Evolutionary conservation across 1,140 invertebrate species (phyloP).

Genomic region (Eufriesea mexicana): DNA sequence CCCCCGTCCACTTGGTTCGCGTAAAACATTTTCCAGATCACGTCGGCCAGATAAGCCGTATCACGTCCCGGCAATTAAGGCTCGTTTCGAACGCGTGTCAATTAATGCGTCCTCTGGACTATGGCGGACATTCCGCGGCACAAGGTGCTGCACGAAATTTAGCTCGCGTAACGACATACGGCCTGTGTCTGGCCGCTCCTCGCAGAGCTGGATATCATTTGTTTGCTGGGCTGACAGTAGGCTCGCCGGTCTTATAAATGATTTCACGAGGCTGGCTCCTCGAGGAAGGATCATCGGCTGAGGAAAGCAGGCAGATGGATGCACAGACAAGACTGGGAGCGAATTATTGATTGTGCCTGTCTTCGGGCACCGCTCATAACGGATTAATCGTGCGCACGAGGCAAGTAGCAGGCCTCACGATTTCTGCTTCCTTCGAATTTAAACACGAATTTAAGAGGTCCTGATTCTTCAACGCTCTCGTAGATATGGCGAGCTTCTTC

Average conservation of each 20-base stretch:
- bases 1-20: not conserved
- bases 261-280: slow-evolving; percentile 8
- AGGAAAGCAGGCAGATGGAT: slow-evolving; percentile 5
- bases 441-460: too few species aligned
- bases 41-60: not conserved
- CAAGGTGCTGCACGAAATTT: not conserved
- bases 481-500: too few species aligned
- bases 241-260: slow-evolving; percentile 15
- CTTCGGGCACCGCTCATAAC: slow-evolving; percentile 33
- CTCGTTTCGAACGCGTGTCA: not conserved
- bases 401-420: too few species aligned
- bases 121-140: not conserved
- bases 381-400: slow-evolving; percentile 53
- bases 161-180: too few species aligned
- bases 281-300: slow-evolving; percentile 37
- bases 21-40: not conserved
- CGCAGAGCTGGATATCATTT: slow-evolving; percentile 3
- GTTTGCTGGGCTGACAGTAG: slow-evolving; percentile 19
- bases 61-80: not conserved
- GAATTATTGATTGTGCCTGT: slow-evolving; percentile 62
- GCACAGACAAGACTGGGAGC: slow-evolving; percentile 26
- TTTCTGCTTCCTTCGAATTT: too few species aligned
- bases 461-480: too few species aligned
- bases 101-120: not conserved
- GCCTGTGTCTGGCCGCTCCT: too few species aligned